phyloP scores from a whole-genome alignment of 2,888 invertebrate genomes.

The Boloria selene region DNA sequence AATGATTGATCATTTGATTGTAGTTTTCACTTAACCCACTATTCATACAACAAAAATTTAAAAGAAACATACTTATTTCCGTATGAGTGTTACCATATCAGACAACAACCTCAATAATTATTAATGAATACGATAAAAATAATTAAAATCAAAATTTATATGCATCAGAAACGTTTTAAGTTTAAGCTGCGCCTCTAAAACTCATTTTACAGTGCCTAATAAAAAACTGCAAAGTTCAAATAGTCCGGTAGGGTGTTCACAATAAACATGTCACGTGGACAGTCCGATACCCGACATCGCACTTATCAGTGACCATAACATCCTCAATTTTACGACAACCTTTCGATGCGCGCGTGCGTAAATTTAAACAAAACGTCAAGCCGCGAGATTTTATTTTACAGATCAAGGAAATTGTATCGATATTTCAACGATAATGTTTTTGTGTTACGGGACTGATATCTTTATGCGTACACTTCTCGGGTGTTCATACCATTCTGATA shows the following conservation, averaged over 20 bases:
- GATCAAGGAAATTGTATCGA: constrained; percentile 80
- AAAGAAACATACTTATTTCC: too few species aligned
- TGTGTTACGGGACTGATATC: constrained; percentile 70
- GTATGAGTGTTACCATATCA: not conserved
- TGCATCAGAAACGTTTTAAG: constrained; percentile 15
- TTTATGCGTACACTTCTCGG: constrained; percentile 67
- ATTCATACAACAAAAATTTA: not conserved
- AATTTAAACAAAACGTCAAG: constrained; percentile 75
- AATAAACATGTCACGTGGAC: constrained; percentile 75
- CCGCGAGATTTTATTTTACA: constrained; percentile 74
- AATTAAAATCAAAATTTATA: constrained; percentile 16
- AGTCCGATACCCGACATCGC: constrained; percentile 70
- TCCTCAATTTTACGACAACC: constrained; percentile 79
- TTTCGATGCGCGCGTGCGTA: constrained; percentile 68
- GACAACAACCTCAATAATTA: not conserved
- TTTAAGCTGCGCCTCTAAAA: constrained; percentile 31
- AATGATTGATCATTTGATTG: constrained; percentile 65
- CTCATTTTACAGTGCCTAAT: constrained; percentile 35
- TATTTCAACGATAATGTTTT: constrained; percentile 78
- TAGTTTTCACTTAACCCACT: not conserved
- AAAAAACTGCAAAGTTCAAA: constrained; percentile 61
- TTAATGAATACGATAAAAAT: constrained; percentile 4
- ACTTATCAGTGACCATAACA: constrained; percentile 79
- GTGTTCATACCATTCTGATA: constrained; percentile 61
- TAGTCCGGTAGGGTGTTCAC: constrained; percentile 74